Evolutionary conservation across 2,888 invertebrate genomes (phyloP).

Genomic region (Lasioglossum calceatum): DNA sequence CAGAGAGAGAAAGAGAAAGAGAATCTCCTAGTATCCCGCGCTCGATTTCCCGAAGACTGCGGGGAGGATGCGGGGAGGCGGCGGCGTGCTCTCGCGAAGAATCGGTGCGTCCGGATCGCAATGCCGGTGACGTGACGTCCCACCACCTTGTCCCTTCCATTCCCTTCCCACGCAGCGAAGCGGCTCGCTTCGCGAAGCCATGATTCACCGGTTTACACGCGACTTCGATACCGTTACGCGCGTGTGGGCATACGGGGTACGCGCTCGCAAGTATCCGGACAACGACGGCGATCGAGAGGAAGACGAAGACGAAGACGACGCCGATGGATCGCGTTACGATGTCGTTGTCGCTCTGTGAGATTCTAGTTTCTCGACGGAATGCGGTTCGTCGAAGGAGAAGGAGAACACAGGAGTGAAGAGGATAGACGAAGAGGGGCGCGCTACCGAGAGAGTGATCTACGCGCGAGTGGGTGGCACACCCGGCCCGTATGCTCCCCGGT

Average conservation of each 20-base stretch:
- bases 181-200: slow-evolving; percentile 60
- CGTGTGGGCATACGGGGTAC: slow-evolving; percentile 64
- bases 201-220: slow-evolving; percentile 79
- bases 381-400: slow-evolving; percentile 50
- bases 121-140: slow-evolving; percentile 24
- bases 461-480: slow-evolving; percentile 74
- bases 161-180: slow-evolving; percentile 67
- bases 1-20: not conserved
- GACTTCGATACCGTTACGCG: slow-evolving; percentile 75
- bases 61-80: slow-evolving; percentile 3
- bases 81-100: slow-evolving; percentile 34
- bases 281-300: slow-evolving; percentile 10
- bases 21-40: not conserved
- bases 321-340: slow-evolving; percentile 35
- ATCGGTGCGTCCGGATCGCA: slow-evolving; percentile 61
- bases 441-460: slow-evolving; percentile 73
- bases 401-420: not conserved
- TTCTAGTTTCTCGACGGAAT: slow-evolving; percentile 72
- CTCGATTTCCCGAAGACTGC: slow-evolving; percentile 23
- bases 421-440: slow-evolving; percentile 8
- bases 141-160: slow-evolving; percentile 30
- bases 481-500: slow-evolving; percentile 71
- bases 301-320: slow-evolving; percentile 10
- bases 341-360: slow-evolving; percentile 46
- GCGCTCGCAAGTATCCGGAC: slow-evolving; percentile 15